A percentile compares a stretch with the other conserved stretches of the same genome.
phyloP scores from a whole-genome alignment of 1,140 invertebrate genomes.

The Hypsibius dujardini region DNA sequence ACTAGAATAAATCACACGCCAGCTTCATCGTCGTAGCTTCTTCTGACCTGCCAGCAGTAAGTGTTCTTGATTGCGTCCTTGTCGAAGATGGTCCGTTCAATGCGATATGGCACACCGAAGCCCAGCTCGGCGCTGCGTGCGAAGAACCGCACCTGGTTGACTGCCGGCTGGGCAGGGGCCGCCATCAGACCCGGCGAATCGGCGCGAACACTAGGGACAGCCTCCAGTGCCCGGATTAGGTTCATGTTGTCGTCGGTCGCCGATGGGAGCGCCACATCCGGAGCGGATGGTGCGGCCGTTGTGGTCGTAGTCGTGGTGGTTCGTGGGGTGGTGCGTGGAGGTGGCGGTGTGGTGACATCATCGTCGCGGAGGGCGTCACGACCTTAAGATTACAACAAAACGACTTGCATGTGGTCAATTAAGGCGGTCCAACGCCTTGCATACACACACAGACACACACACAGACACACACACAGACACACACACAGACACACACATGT shows the following conservation, averaged over 20 bases:
- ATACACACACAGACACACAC: too few species aligned
- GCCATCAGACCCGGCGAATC: background rate
- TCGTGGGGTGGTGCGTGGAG: too few species aligned
- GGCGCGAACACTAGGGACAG: background rate
- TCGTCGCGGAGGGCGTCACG: too few species aligned
- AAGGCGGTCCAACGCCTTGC: too few species aligned
- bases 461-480: too few species aligned
- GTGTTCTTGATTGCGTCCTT: conserved; percentile 14
- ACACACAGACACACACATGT: too few species aligned
- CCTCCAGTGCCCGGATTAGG: background rate
- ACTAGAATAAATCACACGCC: background rate
- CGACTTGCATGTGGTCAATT: too few species aligned
- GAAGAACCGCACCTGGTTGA: conserved; percentile 3
- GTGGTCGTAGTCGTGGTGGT: too few species aligned
- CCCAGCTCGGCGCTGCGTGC: background rate
- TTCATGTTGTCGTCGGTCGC: background rate
- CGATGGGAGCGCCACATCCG: too few species aligned
- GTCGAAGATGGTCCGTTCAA: background rate
- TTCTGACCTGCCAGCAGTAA: conserved; percentile 10
- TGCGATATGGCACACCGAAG: conserved; percentile 1
- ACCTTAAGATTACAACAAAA: too few species aligned
- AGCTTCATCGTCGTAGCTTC: background rate
- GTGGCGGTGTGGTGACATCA: too few species aligned
- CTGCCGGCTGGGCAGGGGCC: background rate
- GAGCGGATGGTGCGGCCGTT: background rate